Evolutionary conservation across 2,797 vertebrate species (phyloP), one percentile per base, ranked within the genome.

Genomic region (Coreius guichenoti): DNA sequence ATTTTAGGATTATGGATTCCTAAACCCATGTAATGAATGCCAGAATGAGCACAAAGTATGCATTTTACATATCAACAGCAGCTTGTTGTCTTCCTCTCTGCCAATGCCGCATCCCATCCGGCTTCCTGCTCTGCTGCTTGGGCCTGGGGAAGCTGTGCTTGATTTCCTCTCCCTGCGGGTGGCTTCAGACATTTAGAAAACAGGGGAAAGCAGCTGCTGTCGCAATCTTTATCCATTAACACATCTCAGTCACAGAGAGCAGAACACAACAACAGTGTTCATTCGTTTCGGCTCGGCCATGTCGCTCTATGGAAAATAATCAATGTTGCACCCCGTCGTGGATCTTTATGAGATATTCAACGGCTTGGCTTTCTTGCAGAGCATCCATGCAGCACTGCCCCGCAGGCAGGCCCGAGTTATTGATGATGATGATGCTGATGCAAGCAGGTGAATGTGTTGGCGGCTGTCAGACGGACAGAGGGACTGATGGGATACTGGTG

Each of bases 351-450:
- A 85, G 82, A 86, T 88, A 87, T 89, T 89, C 89, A 88, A 86
- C 69, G 56, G 7, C 88, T 85, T 75, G 91, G 90, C 89, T 90
- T 90, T 89, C 86, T 89, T 76, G 84, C 80, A 79, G 84, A 74
- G 80, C 85, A 86, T 79, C 81, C 86, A 61, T 68, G 83, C 86
- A 82, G 81, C 84, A 47, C 84, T 78, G 54, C 88, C 86, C 87
- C 49, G 86, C 74, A 61, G 79, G 83, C 86, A 51, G 86, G 77
- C 75, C 39, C 0, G 45, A 67, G 89, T 89, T 92, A 91, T 90
- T 93, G 89, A 91, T 93, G 91, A 89, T 90, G 89, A 61, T 61
- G 58, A 13, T 61, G 21, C 68, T 88, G 89, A 87, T 89, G 75
- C 43, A 31, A 85, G 75, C 86, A 82, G 49, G 89, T 68, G 69